These are phyloP conservation scores for Drosophila nigricruria DNA, from an alignment of 2,888 invertebrate genomes.

Conservation along the genomic window DNA sequence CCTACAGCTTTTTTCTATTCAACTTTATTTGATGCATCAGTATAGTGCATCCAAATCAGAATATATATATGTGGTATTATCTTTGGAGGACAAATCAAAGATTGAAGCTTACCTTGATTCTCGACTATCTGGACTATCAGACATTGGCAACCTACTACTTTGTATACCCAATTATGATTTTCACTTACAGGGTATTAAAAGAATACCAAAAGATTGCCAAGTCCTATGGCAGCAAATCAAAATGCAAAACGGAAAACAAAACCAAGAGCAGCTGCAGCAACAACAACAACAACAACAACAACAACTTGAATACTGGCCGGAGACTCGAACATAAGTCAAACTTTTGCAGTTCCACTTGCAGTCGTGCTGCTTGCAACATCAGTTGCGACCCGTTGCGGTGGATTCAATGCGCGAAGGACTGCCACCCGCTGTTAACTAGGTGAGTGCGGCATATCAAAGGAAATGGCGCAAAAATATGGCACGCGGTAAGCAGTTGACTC, in stretches of 20 bases:
- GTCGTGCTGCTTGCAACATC: conserved; percentile 32
- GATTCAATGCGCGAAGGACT: neutral
- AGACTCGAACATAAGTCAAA: conserved; percentile 73
- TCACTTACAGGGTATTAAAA: neutral
- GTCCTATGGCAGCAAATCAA: conserved; percentile 66
- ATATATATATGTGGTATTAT: too few species aligned
- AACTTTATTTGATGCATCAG: too few species aligned
- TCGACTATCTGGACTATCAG: too few species aligned
- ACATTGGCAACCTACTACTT: too few species aligned
- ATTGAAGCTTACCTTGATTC: too few species aligned
- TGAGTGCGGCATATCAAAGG: conserved; percentile 76
- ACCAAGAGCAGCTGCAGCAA: conserved; percentile 29
- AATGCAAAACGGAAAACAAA: conserved; percentile 73
- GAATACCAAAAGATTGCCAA: conserved; percentile 59
- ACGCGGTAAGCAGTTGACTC: conserved; percentile 74
- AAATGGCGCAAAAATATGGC: conserved; percentile 79
- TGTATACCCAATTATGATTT: neutral
- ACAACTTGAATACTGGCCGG: conserved; percentile 55
- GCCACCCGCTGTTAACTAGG: conserved; percentile 62
- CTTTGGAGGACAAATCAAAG: too few species aligned
- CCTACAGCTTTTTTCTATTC: too few species aligned
- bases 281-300: conserved; percentile 32
- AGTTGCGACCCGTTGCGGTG: conserved; percentile 37
- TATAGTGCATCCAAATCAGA: too few species aligned
- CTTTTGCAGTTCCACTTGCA: conserved; percentile 38